Evolutionary conservation across 2,888 invertebrate species (phyloP).

Genomic region (Euplagia quadripunctaria): DNA sequence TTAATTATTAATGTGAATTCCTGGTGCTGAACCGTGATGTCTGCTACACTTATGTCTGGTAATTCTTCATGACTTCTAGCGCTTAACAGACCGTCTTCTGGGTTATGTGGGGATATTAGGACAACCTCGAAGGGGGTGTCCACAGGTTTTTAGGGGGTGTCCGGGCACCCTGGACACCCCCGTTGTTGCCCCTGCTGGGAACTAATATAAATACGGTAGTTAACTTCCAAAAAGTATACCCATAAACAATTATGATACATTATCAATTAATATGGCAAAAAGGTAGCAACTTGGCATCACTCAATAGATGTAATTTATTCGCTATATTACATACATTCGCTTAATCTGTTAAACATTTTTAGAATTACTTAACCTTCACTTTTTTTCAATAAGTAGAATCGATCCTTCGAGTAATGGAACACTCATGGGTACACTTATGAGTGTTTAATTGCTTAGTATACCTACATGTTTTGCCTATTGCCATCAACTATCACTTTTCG

Average conservation of each 20-base stretch:
- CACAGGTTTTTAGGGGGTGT: too few species aligned
- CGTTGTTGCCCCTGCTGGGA: too few species aligned
- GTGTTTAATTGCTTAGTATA: too few species aligned
- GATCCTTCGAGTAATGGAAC: not conserved
- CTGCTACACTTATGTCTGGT: constrained; percentile 14
- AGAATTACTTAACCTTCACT: not conserved
- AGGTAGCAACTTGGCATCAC: constrained; percentile 1
- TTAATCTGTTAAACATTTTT: not conserved
- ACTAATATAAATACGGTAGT: too few species aligned
- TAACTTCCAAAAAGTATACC: constrained; percentile 17
- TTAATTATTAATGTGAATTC: constrained; percentile 81
- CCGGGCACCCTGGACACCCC: too few species aligned
- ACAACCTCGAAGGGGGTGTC: too few species aligned
- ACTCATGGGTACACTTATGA: not conserved
- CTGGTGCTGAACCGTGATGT: constrained; percentile 63
- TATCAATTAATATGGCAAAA: constrained; percentile 24
- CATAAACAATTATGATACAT: constrained; percentile 17
- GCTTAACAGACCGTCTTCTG: not conserved
- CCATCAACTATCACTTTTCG: too few species aligned
- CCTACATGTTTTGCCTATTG: too few species aligned
- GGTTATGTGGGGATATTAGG: too few species aligned
- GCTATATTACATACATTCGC: not conserved
- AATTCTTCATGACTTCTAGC: not conserved
- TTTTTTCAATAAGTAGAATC: too few species aligned
- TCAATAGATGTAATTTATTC: constrained; percentile 20